Conservation (phyloP, 2,113 vertebrate genomes). For the Cavia porcellus region DNA sequence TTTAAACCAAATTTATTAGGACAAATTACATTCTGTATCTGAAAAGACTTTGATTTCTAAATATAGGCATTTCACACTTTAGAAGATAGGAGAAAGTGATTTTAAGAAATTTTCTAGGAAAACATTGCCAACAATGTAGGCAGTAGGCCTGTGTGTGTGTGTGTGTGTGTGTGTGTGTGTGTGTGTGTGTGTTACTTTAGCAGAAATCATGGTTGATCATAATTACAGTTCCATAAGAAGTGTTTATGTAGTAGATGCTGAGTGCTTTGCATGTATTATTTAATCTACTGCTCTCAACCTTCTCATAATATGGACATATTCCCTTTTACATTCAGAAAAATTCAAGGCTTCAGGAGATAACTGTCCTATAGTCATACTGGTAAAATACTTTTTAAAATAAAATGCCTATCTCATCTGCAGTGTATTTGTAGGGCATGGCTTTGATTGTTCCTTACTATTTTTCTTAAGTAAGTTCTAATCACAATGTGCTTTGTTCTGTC, state of each 20-base stretch:
- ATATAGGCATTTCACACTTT: neutral
- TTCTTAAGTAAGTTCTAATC: neutral
- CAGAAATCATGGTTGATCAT: neutral
- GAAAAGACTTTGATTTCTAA: conserved; percentile 8
- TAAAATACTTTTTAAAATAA: conserved; percentile 4
- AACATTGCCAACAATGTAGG: neutral
- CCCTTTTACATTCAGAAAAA: conserved; percentile 16
- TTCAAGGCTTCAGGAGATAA: neutral
- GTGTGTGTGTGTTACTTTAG: neutral
- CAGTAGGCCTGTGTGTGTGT: too few species aligned
- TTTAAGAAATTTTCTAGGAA: neutral
- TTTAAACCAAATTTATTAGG: conserved; percentile 3
- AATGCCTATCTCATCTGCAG: neutral
- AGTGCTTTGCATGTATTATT: neutral
- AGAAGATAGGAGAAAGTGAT: neutral
- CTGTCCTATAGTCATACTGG: neutral
- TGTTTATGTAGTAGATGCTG: neutral
- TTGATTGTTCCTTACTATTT: neutral
- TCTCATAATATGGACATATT: neutral
- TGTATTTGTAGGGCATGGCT: neutral
- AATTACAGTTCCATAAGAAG: neutral
- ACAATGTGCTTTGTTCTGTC: neutral
- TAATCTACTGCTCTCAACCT: neutral
- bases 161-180: neutral
- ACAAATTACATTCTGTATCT: neutral